These are phyloP conservation scores for Lissonota sp. DNA, from an alignment of 2,888 invertebrate species.

Conservation along the genomic window DNA sequence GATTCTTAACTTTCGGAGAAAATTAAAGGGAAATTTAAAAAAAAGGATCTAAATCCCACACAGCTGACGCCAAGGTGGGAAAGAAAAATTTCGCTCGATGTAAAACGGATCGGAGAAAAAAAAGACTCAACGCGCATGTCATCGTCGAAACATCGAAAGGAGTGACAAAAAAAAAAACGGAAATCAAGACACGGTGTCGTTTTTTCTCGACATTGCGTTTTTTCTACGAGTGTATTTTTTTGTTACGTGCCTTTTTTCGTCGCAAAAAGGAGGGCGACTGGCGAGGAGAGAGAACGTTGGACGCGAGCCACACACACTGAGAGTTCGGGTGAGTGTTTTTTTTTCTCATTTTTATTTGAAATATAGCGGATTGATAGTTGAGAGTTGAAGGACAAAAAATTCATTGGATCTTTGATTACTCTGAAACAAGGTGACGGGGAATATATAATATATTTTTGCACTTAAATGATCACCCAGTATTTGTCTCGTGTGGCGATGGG, in stretches of 20 bases:
- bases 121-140: constrained; percentile 28
- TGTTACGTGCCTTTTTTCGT: constrained; percentile 1
- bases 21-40: background rate
- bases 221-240: background rate
- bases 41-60: background rate
- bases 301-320: constrained; percentile 26
- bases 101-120: background rate
- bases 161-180: constrained; percentile 19
- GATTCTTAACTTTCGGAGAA: background rate
- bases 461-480: background rate
- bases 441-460: background rate
- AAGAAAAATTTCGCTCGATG: background rate
- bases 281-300: constrained; percentile 11
- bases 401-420: no score
- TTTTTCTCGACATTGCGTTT: background rate
- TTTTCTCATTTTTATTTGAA: background rate
- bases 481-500: background rate
- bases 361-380: background rate
- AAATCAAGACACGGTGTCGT: background rate
- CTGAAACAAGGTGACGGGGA: no score
- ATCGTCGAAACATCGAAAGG: constrained; percentile 18
- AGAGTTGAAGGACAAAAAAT: no score
- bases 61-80: background rate
- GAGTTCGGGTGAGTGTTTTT: constrained; percentile 51
- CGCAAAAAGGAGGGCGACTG: background rate